Percentiles rank a stretch among this genome's conserved stretches.
These are phyloP conservation scores for Junco hyemalis DNA, from an alignment of 2,113 vertebrate genomes.

Conservation along the genomic window DNA sequence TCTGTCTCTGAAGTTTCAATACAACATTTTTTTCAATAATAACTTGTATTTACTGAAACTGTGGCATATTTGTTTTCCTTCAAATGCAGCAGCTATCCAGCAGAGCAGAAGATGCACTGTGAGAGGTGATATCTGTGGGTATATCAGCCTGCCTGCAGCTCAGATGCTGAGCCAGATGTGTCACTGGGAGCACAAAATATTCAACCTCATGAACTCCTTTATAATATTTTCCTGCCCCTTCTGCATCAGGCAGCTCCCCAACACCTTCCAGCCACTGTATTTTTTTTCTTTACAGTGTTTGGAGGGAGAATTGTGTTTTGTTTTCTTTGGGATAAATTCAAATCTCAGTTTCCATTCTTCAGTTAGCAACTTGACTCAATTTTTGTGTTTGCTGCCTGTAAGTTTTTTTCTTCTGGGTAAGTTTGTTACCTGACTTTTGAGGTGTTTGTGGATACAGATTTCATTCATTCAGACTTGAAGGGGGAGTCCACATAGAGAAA, in stretches of 20 bases:
- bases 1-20: conserved; percentile 28
- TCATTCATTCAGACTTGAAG: neutral
- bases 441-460: neutral
- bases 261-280: neutral
- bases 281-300: neutral
- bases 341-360: neutral
- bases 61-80: neutral
- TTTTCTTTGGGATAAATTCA: neutral
- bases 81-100: neutral
- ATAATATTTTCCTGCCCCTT: neutral
- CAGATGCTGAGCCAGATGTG: neutral
- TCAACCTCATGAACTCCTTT: neutral
- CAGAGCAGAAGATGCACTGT: neutral
- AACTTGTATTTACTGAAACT: conserved; percentile 60
- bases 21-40: neutral
- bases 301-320: neutral
- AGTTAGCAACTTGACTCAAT: neutral
- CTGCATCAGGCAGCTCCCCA: conserved; percentile 11
- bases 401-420: neutral
- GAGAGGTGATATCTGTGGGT: neutral
- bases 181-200: neutral
- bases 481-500: neutral
- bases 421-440: neutral
- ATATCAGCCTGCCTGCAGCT: conserved; percentile 12
- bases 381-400: neutral